These are phyloP conservation scores for Drosophila serrata DNA, from an alignment of 1,140 invertebrate genomes.

Conservation along the genomic window DNA sequence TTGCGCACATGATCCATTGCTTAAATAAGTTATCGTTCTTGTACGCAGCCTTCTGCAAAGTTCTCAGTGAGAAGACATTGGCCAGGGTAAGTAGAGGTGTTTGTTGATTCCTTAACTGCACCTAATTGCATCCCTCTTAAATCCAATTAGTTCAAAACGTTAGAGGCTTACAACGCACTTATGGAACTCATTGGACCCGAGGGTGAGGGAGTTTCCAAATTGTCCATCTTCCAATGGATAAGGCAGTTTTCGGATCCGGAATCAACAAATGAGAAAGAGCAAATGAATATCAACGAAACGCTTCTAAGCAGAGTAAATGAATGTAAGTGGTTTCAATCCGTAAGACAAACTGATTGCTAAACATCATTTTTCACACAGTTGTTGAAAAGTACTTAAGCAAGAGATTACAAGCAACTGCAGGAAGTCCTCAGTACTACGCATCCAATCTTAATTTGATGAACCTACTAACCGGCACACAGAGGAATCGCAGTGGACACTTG, in stretches of 20 bases:
- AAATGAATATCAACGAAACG: background rate
- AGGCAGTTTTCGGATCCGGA: background rate
- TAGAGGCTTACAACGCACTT: conserved; percentile 1
- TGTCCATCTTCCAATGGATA: conserved; percentile 4
- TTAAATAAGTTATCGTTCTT: background rate
- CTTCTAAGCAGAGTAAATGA: conserved; percentile 4
- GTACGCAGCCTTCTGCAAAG: background rate
- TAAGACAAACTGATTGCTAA: background rate
- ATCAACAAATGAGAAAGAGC: background rate
- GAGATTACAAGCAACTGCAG: too few relatives aligned
- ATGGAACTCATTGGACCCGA: background rate
- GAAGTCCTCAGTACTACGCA: background rate
- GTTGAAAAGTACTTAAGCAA: background rate
- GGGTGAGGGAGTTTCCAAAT: background rate
- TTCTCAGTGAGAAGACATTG: background rate
- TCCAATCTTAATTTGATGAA: background rate
- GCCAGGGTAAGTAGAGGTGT: background rate
- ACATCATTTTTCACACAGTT: background rate
- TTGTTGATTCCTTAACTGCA: background rate
- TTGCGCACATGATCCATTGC: background rate
- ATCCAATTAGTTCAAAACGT: conserved; percentile 7
- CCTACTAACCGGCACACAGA: background rate
- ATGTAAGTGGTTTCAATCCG: background rate
- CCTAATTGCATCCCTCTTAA: background rate
- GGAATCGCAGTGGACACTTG: background rate